Base-by-base conservation (phyloP, 2,888 invertebrate genomes). In the Ceriagrion tenellum region DNA sequence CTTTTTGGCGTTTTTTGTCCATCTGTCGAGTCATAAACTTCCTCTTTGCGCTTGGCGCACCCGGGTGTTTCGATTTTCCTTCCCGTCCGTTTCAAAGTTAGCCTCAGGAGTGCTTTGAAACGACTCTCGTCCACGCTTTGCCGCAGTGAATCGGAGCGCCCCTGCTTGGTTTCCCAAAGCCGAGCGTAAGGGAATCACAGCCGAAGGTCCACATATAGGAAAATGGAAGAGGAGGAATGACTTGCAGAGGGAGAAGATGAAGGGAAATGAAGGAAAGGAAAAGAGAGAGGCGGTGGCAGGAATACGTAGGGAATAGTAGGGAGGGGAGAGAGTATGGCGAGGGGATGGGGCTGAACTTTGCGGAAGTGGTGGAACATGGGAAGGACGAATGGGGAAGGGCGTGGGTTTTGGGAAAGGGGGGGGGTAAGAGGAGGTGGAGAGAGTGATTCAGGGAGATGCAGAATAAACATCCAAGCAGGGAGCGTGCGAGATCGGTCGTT, bases 351-450 rank as follows among this genome's bases (percentile, higher is more conserved):
- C 12, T 59, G 12, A 59, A 1, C 13, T 59, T 69, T 93, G 47
- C 40, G 69, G n/a, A 74, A 93, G 93, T 93, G 74, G 74, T 26
- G 69, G 47, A 63, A 93, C 59, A 59, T 63, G 55, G 47, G 40
- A 26, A 93, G 35, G 93, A 59, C 47, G 40, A 47, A 59, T 26
- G 69, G 47, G 40, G n/a, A 16, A 59, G 20, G 20, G 56, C 56
- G 56, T 8, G 56, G n/a, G 56, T 12, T 56, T 8, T 56, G 56
- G 8, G 13, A 26, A 26, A 69, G n/a, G 63, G 26, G 23, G 30
- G 30, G 26, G 40, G 91, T 4, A 40, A 35, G 6, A 23, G 35
- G 55, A 91, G 69, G 4, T 20, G 16, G 30, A 35, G 30, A 30
- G 35, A 35, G 81, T 30, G 81, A 81, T 81, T 12, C 81, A 26